A percentile compares a stretch with the other conserved stretches of the same genome.
Evolutionary conservation across 2,797 vertebrate genomes (phyloP).

Genomic region (Agapornis canus): DNA sequence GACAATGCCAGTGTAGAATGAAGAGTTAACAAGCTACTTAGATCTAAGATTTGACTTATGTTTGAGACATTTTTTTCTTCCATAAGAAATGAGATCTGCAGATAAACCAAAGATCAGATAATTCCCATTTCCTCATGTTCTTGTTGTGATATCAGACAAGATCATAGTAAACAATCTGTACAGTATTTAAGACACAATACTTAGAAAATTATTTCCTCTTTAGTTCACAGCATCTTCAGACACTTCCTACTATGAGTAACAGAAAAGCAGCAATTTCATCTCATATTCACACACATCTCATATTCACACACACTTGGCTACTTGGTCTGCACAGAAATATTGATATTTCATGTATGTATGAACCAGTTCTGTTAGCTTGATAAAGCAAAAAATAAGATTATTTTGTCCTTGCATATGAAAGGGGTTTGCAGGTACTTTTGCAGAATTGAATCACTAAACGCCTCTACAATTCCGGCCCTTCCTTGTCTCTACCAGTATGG

Average conservation of each 20-base stretch:
- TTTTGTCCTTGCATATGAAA: rapidly evolving
- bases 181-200: background rate
- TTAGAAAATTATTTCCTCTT: background rate
- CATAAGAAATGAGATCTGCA: background rate
- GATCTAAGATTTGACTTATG: background rate
- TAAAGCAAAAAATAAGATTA: background rate
- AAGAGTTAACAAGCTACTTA: background rate
- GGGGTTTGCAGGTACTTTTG: rapidly evolving
- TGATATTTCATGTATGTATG: background rate
- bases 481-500: background rate
- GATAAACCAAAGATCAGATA: background rate
- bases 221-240: background rate
- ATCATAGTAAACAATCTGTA: constrained; percentile 1
- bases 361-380: background rate
- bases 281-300: background rate
- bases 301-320: background rate
- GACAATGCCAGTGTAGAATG: background rate
- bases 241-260: background rate
- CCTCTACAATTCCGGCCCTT: background rate
- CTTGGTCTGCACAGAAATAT: background rate
- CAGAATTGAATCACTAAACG: background rate
- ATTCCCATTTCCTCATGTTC: background rate
- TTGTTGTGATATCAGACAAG: background rate
- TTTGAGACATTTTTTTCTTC: background rate
- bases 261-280: background rate